Evolutionary conservation across 2,797 vertebrate species (phyloP).

Genomic region (Dromococcyx pavoninus): DNA sequence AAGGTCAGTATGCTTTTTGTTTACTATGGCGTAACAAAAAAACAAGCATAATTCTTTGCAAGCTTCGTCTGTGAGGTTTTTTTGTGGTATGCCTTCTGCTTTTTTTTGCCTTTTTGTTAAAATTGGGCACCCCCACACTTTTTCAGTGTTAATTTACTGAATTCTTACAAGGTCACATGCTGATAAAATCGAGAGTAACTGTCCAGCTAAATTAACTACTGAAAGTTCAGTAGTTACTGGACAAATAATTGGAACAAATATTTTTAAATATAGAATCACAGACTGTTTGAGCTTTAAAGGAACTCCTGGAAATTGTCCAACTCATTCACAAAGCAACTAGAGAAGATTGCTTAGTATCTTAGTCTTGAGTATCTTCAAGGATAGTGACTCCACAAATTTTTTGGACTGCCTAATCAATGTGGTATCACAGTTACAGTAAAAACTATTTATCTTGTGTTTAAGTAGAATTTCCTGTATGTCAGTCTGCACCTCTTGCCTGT

Average conservation of each 20-base stretch:
- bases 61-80: neutral
- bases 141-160: neutral
- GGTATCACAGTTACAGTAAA: neutral
- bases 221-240: neutral
- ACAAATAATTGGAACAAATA: neutral
- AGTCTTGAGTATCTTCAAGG: neutral
- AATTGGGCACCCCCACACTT: neutral
- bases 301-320: neutral
- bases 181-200: neutral
- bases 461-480: neutral
- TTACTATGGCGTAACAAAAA: neutral
- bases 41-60: neutral
- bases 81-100: neutral
- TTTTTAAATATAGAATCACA: neutral
- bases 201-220: neutral
- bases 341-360: neutral
- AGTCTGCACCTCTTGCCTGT: neutral
- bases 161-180: neutral
- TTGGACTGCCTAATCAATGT: neutral
- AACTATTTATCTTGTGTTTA: neutral
- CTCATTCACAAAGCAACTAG: neutral
- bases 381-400: neutral
- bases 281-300: neutral
- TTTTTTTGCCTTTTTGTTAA: neutral
- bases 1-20: neutral